Percentiles rank a stretch among this genome's conserved stretches.
Evolutionary conservation across 2,888 invertebrate species (phyloP).

Genomic region (Athetis lepigone): DNA sequence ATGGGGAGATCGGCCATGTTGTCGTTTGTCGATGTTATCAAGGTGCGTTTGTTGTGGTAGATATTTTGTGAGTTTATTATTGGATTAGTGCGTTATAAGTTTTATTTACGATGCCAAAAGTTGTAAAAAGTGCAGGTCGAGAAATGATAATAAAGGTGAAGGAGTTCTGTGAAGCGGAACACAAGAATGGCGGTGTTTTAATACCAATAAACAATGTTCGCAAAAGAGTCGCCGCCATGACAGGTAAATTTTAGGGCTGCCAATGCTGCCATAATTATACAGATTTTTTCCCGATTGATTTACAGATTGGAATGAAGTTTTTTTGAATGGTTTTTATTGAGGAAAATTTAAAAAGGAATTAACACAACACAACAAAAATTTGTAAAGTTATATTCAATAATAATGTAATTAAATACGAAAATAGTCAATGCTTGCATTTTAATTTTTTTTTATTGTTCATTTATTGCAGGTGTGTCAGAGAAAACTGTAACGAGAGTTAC

Average conservation of each 20-base stretch:
- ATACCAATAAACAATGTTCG: slow-evolving; percentile 49
- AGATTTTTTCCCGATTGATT: no score
- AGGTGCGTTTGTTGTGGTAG: slow-evolving; percentile 33
- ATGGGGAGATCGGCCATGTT: no score
- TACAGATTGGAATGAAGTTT: no score
- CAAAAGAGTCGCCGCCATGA: slow-evolving; percentile 24
- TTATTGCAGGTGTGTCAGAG: no score
- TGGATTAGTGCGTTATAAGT: slow-evolving; percentile 19
- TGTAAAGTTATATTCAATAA: slow-evolving; percentile 2
- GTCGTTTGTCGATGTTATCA: slow-evolving; percentile 23
- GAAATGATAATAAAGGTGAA: slow-evolving; percentile 52
- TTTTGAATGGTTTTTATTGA: neutral
- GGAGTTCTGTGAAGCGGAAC: slow-evolving; percentile 50
- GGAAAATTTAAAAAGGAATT: slow-evolving; percentile 30
- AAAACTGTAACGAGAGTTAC: no score
- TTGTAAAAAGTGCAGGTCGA: no score
- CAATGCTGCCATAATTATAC: neutral
- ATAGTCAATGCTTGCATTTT: slow-evolving; percentile 21
- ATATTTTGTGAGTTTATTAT: slow-evolving; percentile 29
- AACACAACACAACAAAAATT: slow-evolving; percentile 18
- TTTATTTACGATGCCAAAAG: no score
- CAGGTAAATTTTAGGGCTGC: slow-evolving; percentile 22
- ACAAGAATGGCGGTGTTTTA: slow-evolving; percentile 41
- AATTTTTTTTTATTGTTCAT: no score
- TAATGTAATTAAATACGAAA: slow-evolving; percentile 14